Conservation (phyloP, 2,888 invertebrate genomes). For the Zygothrica quintamaculata region DNA sequence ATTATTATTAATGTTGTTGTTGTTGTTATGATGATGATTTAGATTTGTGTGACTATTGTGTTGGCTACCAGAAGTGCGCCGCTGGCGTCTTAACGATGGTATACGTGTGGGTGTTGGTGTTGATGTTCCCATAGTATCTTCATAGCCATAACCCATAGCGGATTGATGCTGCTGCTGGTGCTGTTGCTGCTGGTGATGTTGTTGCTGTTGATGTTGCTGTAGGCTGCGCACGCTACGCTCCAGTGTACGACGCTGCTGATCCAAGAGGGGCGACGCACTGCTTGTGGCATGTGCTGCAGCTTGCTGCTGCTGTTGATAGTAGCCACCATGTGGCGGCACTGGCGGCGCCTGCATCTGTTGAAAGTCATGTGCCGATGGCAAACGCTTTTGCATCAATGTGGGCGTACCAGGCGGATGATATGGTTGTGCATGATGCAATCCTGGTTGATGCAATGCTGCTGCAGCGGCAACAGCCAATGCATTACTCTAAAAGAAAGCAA, state of each 20-base stretch:
- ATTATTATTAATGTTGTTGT: slow-evolving; percentile 33
- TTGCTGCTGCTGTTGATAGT: slow-evolving; percentile 67
- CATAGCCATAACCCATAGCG: slow-evolving; percentile 57
- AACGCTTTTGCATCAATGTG: slow-evolving; percentile 80
- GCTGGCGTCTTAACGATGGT: slow-evolving; percentile 82
- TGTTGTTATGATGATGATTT: slow-evolving; percentile 35
- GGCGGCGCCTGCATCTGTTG: slow-evolving; percentile 73
- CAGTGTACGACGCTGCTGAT: slow-evolving; percentile 81
- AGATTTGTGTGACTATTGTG: slow-evolving; percentile 73
- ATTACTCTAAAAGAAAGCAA: slow-evolving; percentile 39
- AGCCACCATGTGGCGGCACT: slow-evolving; percentile 78
- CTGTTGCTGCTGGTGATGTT: slow-evolving; percentile 56
- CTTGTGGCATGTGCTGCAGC: slow-evolving; percentile 45
- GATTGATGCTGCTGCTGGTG: slow-evolving; percentile 50
- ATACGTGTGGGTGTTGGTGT: slow-evolving; percentile 81
- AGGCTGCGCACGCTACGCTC: slow-evolving; percentile 82
- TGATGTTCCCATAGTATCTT: slow-evolving; percentile 79
- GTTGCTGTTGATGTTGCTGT: slow-evolving; percentile 62
- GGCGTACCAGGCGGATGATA: slow-evolving; percentile 80
- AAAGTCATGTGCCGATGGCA: slow-evolving; percentile 44
- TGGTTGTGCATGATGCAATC: slow-evolving; percentile 81
- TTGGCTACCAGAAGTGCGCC: slow-evolving; percentile 80
- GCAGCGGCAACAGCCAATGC: slow-evolving; percentile 48
- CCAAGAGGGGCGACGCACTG: slow-evolving; percentile 78
- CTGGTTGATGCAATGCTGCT: slow-evolving; percentile 69